phyloP scores from a whole-genome alignment of 1,140 invertebrate species.

The Sinella curviseta region DNA sequence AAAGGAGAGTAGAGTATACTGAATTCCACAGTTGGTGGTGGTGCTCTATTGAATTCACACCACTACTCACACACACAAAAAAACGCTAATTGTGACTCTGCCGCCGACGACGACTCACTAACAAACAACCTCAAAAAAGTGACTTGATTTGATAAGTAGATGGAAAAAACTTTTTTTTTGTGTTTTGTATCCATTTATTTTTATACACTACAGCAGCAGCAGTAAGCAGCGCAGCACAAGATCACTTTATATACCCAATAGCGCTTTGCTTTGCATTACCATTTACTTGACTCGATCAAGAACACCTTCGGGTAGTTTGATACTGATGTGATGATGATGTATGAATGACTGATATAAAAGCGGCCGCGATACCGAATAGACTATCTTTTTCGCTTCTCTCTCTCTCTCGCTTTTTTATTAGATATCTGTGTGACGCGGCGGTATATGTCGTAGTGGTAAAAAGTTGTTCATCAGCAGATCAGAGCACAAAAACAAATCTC shows the following conservation, averaged over 20 bases:
- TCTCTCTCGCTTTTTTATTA: not conserved
- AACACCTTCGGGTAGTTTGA: not conserved
- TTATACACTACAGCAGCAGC: too few species aligned
- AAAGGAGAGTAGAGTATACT: not conserved
- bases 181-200: too few species aligned
- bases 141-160: too few species aligned
- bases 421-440: too few species aligned
- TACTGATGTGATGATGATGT: conserved; percentile 16
- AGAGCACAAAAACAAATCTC: not conserved
- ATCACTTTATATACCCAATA: not conserved
- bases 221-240: not conserved
- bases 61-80: not conserved
- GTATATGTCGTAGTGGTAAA: too few species aligned
- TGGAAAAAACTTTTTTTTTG: too few species aligned
- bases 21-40: not conserved
- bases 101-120: too few species aligned
- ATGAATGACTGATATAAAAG: conserved; percentile 19
- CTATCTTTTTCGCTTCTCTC: not conserved
- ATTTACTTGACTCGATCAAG: not conserved
- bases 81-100: too few species aligned
- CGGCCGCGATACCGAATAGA: not conserved
- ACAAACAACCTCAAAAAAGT: too few species aligned
- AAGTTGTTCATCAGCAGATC: too few species aligned
- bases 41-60: not conserved
- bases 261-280: not conserved